phyloP scores from a whole-genome alignment of 2,113 vertebrate species.

The Dromaius novaehollandiae region DNA sequence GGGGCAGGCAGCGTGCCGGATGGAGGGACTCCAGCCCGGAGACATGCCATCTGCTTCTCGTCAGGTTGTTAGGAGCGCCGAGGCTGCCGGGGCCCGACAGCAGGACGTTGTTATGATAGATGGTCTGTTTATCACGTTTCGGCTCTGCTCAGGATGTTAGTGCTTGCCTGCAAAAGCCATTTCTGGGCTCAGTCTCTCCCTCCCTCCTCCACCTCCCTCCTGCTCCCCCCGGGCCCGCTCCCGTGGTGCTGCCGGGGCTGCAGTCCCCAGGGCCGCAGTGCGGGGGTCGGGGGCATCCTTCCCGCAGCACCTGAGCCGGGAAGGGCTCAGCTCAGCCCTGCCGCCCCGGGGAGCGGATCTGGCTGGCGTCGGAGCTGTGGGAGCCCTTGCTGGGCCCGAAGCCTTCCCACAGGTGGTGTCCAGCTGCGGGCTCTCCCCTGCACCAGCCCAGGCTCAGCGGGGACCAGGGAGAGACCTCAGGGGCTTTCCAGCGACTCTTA shows the following conservation, averaged over 20 bases:
- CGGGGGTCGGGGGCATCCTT: neutral
- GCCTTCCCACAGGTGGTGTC: neutral
- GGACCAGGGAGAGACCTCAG: neutral
- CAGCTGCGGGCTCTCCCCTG: neutral
- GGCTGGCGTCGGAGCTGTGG: accelerated
- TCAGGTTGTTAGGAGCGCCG: slow-evolving; percentile 43
- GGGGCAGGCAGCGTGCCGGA: neutral
- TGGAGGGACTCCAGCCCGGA: slow-evolving; percentile 40
- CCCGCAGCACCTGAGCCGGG: neutral
- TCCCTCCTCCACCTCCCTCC: neutral
- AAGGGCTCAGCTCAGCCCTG: neutral
- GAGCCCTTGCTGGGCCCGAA: neutral
- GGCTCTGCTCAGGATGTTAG: slow-evolving; percentile 77
- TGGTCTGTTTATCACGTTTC: slow-evolving; percentile 52
- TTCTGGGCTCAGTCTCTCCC: neutral
- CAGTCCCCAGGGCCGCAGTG: neutral
- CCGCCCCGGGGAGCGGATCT: neutral
- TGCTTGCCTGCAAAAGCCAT: slow-evolving; percentile 32
- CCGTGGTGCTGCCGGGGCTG: neutral
- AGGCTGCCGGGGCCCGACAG: slow-evolving; percentile 8
- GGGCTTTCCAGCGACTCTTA: neutral
- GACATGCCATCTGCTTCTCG: slow-evolving; percentile 74
- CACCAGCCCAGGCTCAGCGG: neutral
- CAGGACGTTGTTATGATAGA: slow-evolving; percentile 60
- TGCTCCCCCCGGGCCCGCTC: neutral